Base-by-base conservation (phyloP, 2,888 invertebrate genomes). In the Sialis lutaria region DNA sequence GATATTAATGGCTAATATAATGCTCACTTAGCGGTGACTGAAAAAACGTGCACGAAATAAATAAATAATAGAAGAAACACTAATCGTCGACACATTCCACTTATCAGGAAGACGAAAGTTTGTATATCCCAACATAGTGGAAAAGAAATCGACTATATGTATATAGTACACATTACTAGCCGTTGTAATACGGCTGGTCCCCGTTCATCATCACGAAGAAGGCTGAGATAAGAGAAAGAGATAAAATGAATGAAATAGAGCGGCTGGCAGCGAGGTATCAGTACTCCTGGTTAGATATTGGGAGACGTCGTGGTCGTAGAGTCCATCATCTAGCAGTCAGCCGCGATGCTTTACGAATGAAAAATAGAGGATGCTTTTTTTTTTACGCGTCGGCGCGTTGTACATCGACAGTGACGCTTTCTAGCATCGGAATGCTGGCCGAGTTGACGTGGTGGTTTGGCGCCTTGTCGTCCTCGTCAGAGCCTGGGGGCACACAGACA, bases 351-450 rank as follows among this genome's bases (percentile, higher is more conserved):
- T 22, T 22, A 4, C 22, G 22, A 22, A 22, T 22, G 22, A 22
- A 22, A 22, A 4, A 22, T 22, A 22, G 22, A 22, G 22, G 22
- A 22, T 22, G 22, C n/a, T n/a, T 22, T 22, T 22, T 2, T 22
- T 22, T 22, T 22, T 73, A 75, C 55, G 70, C 67, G 57, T 75
- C 76, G 52, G 79, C 76, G 56, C 80, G 77, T 57, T 81, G 76
- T 56, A 85, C 78, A 68, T 86, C 85, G 47, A 85, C 81, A 53
- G 82, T 83, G 51, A 86, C 79, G 59, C 72, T 76, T 57, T 78
- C 77, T 55, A 72, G 65, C 59, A 68, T 69, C 45, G 73, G 72
- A 37, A 63, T 61, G 35, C 62, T 59, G 35, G 31, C 33, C 7
- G 31, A 53, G 64, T 65, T 55, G 60, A 67, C 67, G 53, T 70